These are phyloP conservation scores for Dermochelys coriacea DNA, from an alignment of 2,797 vertebrate species.

Conservation along the genomic window DNA sequence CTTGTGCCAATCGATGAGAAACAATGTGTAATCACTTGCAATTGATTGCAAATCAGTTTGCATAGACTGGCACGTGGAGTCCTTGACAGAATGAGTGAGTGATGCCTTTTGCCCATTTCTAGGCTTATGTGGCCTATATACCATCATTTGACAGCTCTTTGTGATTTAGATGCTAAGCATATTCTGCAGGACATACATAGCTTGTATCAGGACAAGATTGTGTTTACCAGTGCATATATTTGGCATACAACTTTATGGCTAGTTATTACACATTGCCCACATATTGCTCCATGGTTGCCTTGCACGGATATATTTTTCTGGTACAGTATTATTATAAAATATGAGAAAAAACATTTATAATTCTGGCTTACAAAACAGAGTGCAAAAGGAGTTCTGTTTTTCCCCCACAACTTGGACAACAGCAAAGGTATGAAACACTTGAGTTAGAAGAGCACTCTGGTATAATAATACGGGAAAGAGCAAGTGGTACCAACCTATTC, in stretches of 20 bases:
- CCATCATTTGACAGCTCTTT: conserved; percentile 13
- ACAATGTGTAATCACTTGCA: conserved; percentile 87
- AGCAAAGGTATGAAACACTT: not conserved
- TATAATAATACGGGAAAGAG: not conserved
- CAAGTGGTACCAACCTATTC: not conserved
- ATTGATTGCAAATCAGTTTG: conserved; percentile 85
- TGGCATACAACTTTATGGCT: fast-evolving
- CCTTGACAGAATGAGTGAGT: conserved; percentile 66
- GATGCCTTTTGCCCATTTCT: conserved; percentile 65
- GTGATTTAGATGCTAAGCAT: not conserved
- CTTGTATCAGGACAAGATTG: not conserved
- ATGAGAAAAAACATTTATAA: fast-evolving
- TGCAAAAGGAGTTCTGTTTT: not conserved
- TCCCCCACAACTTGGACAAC: not conserved
- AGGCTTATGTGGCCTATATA: conserved; percentile 32
- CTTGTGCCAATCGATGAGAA: conserved; percentile 82
- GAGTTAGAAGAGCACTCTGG: not conserved
- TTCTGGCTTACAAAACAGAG: fast-evolving
- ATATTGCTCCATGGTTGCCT: fast-evolving
- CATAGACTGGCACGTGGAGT: conserved; percentile 74
- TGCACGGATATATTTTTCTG: fast-evolving
- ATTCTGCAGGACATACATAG: not conserved
- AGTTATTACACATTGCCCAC: fast-evolving
- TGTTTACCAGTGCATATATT: not conserved
- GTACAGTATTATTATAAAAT: fast-evolving